Percentiles rank a stretch among this genome's conserved stretches.
These are phyloP conservation scores for Acleris cristana DNA, from an alignment of 2,888 invertebrate genomes.

Conservation along the genomic window DNA sequence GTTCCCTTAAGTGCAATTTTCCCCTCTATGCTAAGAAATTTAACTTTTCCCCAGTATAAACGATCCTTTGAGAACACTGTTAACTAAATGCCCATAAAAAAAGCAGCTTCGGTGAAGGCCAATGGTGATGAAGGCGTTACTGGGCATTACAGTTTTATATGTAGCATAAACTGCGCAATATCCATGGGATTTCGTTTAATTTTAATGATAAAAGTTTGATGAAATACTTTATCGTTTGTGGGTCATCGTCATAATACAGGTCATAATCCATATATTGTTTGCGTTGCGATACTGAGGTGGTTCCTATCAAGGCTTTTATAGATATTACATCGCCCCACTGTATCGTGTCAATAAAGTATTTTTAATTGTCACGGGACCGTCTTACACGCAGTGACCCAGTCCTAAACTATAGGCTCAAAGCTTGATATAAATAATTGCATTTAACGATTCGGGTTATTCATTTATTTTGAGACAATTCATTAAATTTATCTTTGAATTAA, in stretches of 20 bases:
- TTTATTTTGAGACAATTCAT: no score
- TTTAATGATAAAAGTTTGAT: constrained; percentile 26
- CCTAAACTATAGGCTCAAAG: no score
- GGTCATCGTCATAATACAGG: constrained; percentile 1
- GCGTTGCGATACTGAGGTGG: no score
- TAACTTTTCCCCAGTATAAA: constrained; percentile 25
- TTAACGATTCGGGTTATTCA: no score
- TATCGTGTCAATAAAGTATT: no score
- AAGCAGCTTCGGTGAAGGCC: constrained; percentile 27
- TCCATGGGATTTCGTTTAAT: constrained; percentile 28
- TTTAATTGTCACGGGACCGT: no score
- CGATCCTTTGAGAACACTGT: constrained; percentile 13
- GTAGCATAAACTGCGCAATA: constrained; percentile 21
- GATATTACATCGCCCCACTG: no score
- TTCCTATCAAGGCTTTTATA: no score
- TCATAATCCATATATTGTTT: neutral
- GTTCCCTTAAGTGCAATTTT: constrained; percentile 35
- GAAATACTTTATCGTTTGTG: constrained; percentile 20
- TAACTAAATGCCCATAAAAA: constrained; percentile 26
- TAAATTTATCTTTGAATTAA: no score
- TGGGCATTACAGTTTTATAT: constrained; percentile 16
- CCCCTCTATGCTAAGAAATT: constrained; percentile 27
- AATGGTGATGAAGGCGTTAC: neutral
- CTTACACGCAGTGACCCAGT: no score
- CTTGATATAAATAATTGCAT: no score